Evolutionary conservation across 1,140 invertebrate species (phyloP).

Genomic region (Camponotus floridanus): DNA sequence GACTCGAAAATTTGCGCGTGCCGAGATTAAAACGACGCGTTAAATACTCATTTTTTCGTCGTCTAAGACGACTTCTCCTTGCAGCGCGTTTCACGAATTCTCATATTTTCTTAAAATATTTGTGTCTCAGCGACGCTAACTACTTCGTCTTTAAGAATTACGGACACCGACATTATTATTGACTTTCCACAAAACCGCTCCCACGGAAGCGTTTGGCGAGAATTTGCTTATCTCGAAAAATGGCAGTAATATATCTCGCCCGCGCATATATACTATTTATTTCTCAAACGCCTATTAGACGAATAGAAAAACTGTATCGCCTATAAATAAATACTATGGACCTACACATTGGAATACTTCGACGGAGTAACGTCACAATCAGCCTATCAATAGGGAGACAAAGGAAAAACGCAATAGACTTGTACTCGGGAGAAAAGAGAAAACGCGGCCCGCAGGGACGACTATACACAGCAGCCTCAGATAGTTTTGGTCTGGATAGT

Average conservation of each 20-base stretch:
- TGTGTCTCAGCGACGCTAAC: neutral
- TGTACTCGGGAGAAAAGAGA: constrained; percentile 55
- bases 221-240: constrained; percentile 49
- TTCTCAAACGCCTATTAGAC: constrained; percentile 55
- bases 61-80: constrained; percentile 13
- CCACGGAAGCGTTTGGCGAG: constrained; percentile 28
- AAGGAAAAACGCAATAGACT: constrained; percentile 60
- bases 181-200: constrained; percentile 59
- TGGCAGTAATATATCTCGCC: constrained; percentile 60
- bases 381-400: constrained; percentile 66
- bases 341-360: constrained; percentile 83
- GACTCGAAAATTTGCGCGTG: constrained; percentile 51
- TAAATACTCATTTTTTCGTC: neutral
- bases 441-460: constrained; percentile 53
- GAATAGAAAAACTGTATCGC: constrained; percentile 59
- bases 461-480: constrained; percentile 66
- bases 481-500: constrained; percentile 70
- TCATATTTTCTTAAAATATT: constrained; percentile 36
- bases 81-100: constrained; percentile 33
- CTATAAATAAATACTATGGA: constrained; percentile 83
- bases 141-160: constrained; percentile 46
- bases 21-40: constrained; percentile 26
- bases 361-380: constrained; percentile 66
- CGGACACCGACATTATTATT: constrained; percentile 56
- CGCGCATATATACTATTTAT: constrained; percentile 32